Evolutionary conservation across 1,140 invertebrate species (phyloP), one percentile per base, ranked within the genome.

Genomic region (Calephelis nemesis): DNA sequence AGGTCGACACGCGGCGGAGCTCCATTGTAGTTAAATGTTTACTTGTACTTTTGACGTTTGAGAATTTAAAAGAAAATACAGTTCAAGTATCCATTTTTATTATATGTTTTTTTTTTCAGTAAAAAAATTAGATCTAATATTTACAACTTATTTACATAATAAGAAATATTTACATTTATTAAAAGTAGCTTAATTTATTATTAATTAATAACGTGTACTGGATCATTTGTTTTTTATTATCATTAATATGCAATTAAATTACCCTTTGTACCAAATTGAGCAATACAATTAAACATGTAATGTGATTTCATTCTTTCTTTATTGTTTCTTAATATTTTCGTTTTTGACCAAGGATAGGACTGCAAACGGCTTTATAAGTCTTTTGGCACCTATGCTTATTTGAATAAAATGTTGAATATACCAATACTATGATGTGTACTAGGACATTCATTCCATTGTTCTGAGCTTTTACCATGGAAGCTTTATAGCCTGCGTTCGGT

Each of bases 101-200:
- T 54, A 54, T 9, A 54, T 19, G 50, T 19, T 54, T 54, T 54
- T 19, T n/a, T 19, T 54, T 54, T 54, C 50, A 54, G 50, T 54
- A 54, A 54, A 54, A 54, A 54, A 54, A 9, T 45, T 54, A 30
- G 8, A 4, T 19, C 15, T 54, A 54, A 30, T 54, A 54, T 54
- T 54, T 54, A 54, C 50, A 54, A 10, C 50, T 54, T 54, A 54
- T 54, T 19, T 19, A 54, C 19, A 54, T 19, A 54, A 54, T 54
- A 54, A 15, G 7, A 19, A 10, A 54, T 54, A 54, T 54, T 54
- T 54, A 54, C 50, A 54, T 30, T 54, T 54, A 30, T 30, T 30
- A 30, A 30, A 30, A 19, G 50, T 19, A 54, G 6, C 50, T 54
- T 30, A 50, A 50, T 13, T 30, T 54, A 54, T 10, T 54, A 15